A percentile compares a stretch with the other conserved stretches of the same genome.
phyloP scores from a whole-genome alignment of 2,113 vertebrate genomes.

The Ceyx margarethae region DNA sequence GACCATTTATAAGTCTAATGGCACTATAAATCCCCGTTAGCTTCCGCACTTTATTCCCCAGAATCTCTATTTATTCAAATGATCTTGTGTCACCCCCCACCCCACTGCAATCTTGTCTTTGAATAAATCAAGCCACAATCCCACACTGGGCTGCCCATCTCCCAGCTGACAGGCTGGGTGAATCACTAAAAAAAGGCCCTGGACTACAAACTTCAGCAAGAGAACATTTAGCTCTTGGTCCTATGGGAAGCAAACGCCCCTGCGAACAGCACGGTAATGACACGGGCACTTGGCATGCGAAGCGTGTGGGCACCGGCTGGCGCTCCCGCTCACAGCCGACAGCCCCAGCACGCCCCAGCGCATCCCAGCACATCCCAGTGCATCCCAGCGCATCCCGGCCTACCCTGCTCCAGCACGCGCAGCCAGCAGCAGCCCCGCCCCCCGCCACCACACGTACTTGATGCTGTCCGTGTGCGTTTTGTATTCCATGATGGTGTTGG shows the following conservation, averaged over 20 bases:
- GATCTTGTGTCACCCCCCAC: background rate
- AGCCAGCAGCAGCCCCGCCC: background rate
- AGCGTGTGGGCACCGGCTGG: background rate
- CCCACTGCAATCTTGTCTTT: background rate
- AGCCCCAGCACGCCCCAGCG: background rate
- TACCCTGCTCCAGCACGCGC: background rate
- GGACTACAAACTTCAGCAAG: background rate
- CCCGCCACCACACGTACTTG: conserved; percentile 76
- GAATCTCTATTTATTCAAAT: conserved; percentile 53
- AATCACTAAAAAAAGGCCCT: background rate
- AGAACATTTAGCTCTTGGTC: background rate
- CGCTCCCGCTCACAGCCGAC: background rate
- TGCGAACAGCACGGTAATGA: background rate
- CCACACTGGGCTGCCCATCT: background rate
- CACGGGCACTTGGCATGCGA: conserved; percentile 26
- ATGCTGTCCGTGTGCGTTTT: conserved; percentile 88
- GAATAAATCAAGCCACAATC: background rate
- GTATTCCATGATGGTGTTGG: conserved; percentile 87
- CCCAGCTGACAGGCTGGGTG: background rate
- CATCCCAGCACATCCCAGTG: background rate
- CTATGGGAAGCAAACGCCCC: background rate
- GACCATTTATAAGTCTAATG: conserved; percentile 69
- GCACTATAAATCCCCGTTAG: conserved; percentile 67
- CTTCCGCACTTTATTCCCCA: conserved; percentile 52
- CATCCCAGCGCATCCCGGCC: background rate